These are phyloP conservation scores for Dufourea novaeangliae DNA, from an alignment of 1,140 invertebrate genomes.

Conservation along the genomic window DNA sequence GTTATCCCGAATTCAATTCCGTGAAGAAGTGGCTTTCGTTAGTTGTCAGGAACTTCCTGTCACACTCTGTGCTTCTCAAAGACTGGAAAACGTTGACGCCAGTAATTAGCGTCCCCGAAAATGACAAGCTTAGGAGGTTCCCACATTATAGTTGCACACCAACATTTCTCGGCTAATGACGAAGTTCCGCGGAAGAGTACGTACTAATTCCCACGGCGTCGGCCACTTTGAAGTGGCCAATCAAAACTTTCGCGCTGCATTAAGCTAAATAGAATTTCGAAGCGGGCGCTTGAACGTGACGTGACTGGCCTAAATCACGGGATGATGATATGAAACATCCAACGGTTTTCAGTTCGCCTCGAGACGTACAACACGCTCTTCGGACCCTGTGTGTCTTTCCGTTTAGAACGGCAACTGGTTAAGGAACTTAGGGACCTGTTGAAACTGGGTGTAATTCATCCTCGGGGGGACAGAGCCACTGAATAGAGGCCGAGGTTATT, in stretches of 20 bases:
- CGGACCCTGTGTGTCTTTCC: slow-evolving; percentile 8
- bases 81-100: too few relatives aligned
- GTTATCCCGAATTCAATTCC: too few relatives aligned
- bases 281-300: neutral
- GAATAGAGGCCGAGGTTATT: slow-evolving; percentile 30
- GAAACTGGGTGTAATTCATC: slow-evolving; percentile 46
- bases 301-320: neutral
- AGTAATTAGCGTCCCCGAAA: neutral
- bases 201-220: slow-evolving; percentile 21
- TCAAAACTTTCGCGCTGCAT: slow-evolving; percentile 51
- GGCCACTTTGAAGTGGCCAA: slow-evolving; percentile 39
- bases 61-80: too few relatives aligned
- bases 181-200: slow-evolving; percentile 20
- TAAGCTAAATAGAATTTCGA: slow-evolving; percentile 60
- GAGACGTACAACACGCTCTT: neutral
- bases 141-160: slow-evolving; percentile 1
- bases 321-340: slow-evolving; percentile 5
- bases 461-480: slow-evolving; percentile 11
- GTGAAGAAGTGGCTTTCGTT: too few relatives aligned
- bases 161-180: slow-evolving; percentile 3
- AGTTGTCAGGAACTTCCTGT: too few relatives aligned
- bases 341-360: neutral
- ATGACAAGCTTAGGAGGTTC: neutral
- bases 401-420: slow-evolving; percentile 38
- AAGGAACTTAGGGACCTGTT: slow-evolving; percentile 45